Conservation (phyloP, 2,113 vertebrate species). For the Centropus unirufus region DNA sequence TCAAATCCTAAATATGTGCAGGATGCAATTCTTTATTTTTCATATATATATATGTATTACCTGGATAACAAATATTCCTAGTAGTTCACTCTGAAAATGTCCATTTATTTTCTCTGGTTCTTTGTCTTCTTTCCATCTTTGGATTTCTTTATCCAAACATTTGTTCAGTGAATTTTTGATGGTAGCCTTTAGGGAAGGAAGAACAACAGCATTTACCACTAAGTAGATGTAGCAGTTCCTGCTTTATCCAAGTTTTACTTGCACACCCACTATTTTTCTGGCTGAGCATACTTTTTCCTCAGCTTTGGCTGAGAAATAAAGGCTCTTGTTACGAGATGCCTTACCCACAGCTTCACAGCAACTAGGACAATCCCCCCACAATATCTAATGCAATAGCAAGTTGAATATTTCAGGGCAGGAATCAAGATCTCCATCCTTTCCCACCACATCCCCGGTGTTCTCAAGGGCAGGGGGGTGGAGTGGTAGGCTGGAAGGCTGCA, state of each 20-base stretch:
- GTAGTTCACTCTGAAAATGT: slow-evolving; percentile 82
- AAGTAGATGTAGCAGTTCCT: neutral
- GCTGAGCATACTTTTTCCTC: neutral
- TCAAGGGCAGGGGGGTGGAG: neutral
- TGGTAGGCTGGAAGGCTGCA: neutral
- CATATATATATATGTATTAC: slow-evolving; percentile 59
- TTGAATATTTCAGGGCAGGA: neutral
- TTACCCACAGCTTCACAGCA: neutral
- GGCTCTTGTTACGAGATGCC: neutral
- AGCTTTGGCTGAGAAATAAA: neutral
- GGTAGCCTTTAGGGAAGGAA: slow-evolving; percentile 50
- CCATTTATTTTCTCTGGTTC: slow-evolving; percentile 78
- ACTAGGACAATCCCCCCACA: neutral
- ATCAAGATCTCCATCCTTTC: neutral
- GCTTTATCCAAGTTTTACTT: neutral
- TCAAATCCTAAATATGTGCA: neutral
- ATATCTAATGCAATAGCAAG: rapidly evolving
- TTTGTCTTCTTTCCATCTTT: slow-evolving; percentile 76
- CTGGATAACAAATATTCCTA: slow-evolving; percentile 88
- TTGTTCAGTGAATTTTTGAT: slow-evolving; percentile 72
- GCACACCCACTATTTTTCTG: neutral
- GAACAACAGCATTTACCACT: neutral
- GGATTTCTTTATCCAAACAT: slow-evolving; percentile 80
- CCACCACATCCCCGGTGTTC: neutral
- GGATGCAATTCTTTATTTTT: neutral